Evolutionary conservation across 2,113 vertebrate species (phyloP), one percentile per base, ranked within the genome.

Genomic region (Empidonax traillii): DNA sequence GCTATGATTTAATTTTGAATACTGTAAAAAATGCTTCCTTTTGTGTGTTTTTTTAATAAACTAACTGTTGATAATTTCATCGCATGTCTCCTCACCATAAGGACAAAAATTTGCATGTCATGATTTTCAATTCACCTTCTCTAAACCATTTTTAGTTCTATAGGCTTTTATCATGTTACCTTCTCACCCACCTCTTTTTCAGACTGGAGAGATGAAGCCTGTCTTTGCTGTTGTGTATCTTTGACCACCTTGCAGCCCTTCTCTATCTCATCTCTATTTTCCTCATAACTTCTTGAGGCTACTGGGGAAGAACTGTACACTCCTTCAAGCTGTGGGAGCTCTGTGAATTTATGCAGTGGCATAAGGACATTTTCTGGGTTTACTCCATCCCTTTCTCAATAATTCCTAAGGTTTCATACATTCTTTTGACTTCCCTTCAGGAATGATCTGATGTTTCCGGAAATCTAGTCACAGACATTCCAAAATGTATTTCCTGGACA

Each of bases 401-500:
- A 91, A 75, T 91, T 87, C 9, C 1, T 85, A 39, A 44, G 47
- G 30, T 85, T 94, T 84, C 27, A 35, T 63, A n/a, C 55, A 28
- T 58, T 93, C 37, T 84, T 89, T 66, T 89, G 55, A 77, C 51
- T 10, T 74, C 7, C 27, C n/a, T 12, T 4, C 1, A 68, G 19
- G 16, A 55, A 24, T 61, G 24, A 52, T 49, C 21, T 86, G 63
- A 58, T 63, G 4, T 63, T 93, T 86, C 76, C 83, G 88, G 52
- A 90, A 93, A 88, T 76, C 53, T 83, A 49, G 39, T 63, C 39
- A 46, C 35, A 67, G 43, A 59, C 63, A 63, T 8, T 92, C 80
- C 55, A 93, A 90, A 95, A 76, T 77, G 30, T 76, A 58, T 88
- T 93, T 85, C 53, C 85, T 92, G 72, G 49, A 46, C 41, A 46